Evolutionary conservation across 2,888 invertebrate species (phyloP).

Genomic region (Cephus runcator): DNA sequence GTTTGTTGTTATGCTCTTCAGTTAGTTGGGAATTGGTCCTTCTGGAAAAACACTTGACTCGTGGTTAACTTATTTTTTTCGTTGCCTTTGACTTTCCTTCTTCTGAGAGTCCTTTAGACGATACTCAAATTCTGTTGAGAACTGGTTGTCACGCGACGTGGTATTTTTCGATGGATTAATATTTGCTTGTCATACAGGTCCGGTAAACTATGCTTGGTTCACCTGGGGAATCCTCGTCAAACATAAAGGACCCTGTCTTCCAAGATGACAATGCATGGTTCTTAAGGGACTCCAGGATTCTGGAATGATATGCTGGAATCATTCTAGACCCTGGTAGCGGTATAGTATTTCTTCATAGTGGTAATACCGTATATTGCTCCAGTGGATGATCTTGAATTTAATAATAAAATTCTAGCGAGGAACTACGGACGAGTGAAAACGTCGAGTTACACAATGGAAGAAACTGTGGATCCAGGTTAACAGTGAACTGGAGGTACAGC

Average conservation of each 20-base stretch:
- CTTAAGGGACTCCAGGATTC: not conserved
- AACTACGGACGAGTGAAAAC: not conserved
- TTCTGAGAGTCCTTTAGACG: too few relatives aligned
- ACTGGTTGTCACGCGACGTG: too few relatives aligned
- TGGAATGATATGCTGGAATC: not conserved
- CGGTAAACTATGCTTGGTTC: too few relatives aligned
- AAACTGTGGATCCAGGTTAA: not conserved
- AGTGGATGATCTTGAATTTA: not conserved
- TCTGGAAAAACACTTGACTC: too few relatives aligned
- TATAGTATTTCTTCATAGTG: not conserved
- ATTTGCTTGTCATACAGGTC: too few relatives aligned
- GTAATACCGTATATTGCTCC: not conserved
- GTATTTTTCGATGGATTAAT: too few relatives aligned
- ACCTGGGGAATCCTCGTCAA: too few relatives aligned
- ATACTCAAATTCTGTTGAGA: too few relatives aligned
- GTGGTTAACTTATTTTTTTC: too few relatives aligned
- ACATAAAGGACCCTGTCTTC: not conserved
- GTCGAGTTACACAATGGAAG: not conserved
- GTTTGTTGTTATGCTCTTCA: not conserved
- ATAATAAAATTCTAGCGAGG: not conserved
- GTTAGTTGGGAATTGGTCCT: too few relatives aligned
- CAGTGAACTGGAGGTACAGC: not conserved
- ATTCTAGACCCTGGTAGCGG: not conserved
- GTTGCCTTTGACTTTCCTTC: too few relatives aligned
- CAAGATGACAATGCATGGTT: not conserved